These are phyloP conservation scores for Nanorana parkeri DNA, from an alignment of 2,113 vertebrate species.

Conservation along the genomic window DNA sequence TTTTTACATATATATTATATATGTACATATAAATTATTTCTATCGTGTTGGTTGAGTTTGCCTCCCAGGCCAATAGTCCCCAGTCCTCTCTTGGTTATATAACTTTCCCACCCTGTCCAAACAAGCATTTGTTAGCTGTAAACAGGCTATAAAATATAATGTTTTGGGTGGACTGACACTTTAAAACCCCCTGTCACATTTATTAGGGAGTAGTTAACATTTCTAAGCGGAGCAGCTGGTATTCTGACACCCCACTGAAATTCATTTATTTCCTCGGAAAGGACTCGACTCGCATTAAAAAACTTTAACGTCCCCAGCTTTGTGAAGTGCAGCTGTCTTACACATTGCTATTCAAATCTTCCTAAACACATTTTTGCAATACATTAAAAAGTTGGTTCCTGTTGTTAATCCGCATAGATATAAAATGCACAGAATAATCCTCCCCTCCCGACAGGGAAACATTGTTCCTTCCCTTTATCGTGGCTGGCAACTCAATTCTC, in stretches of 20 bases:
- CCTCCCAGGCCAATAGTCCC: no score
- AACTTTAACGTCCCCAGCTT: neutral
- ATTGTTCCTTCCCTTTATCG: neutral
- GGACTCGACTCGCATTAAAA: neutral
- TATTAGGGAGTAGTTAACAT: no score
- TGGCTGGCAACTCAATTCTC: slow-evolving; percentile 27
- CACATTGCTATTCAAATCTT: slow-evolving; percentile 46
- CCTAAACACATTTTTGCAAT: slow-evolving; percentile 22
- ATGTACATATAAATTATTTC: no score
- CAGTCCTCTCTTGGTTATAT: no score
- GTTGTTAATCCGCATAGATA: neutral
- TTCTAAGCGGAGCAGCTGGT: no score
- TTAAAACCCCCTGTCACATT: no score
- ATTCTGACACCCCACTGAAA: neutral
- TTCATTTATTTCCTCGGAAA: neutral
- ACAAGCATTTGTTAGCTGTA: no score
- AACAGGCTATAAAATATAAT: no score
- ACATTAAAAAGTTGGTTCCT: slow-evolving; percentile 25
- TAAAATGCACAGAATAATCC: slow-evolving; percentile 38
- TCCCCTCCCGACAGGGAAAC: slow-evolving; percentile 22
- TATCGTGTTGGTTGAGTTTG: no score
- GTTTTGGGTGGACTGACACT: no score
- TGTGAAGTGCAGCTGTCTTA: neutral
- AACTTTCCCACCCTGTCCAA: no score
- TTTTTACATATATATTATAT: no score